Evolutionary conservation across 2,888 invertebrate genomes (phyloP), one percentile per base, ranked within the genome.

Genomic region (Cheilosia grossa): DNA sequence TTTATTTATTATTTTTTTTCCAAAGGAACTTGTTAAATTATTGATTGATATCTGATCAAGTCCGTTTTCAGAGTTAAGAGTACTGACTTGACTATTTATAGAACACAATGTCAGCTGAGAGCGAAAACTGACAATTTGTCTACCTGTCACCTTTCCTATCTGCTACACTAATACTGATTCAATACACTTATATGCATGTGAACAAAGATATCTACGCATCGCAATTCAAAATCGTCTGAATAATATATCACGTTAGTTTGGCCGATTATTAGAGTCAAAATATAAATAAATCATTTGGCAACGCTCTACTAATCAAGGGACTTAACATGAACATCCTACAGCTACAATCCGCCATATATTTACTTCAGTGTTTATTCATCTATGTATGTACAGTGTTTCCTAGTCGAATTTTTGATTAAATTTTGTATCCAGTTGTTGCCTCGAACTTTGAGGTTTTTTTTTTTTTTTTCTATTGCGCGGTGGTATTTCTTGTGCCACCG

Each of bases 401-500:
- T 64, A 7, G 5, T 53, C 9, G n/a, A 30, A 40, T 53, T 49
- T 53, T 40, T 53, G 37, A 21, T 37, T 64, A n/a, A 51, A 37
- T 47, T 21, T 15, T 6, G 17, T 19, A 37, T 15, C 15, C 51
- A 51, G 44, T 30, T 17, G 24, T 7, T n/a, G 15, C 2, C 19
- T 15, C 17, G 27, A 10, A 44, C 5, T 15, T 44, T 44, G 6
- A 27, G 6, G 27, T 27, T 2, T 44, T 19, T 37, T 10, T 53
- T 30, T 56, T n/a, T n/a, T n/a, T 19, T 53, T 30, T 56, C n/a
- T 66, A 59, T 59, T 51, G 19, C 70, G 59, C 19, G 15, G 6
- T 69, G 27, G 24, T n/a, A 9, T 59, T 44, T 42, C 24, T 44
- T 59, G 15, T 63, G 69, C 63, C 81, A 75, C 49, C 40, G 40